Evolutionary conservation across 2,113 vertebrate species (phyloP).

Genomic region (Malurus alboscapulatus): DNA sequence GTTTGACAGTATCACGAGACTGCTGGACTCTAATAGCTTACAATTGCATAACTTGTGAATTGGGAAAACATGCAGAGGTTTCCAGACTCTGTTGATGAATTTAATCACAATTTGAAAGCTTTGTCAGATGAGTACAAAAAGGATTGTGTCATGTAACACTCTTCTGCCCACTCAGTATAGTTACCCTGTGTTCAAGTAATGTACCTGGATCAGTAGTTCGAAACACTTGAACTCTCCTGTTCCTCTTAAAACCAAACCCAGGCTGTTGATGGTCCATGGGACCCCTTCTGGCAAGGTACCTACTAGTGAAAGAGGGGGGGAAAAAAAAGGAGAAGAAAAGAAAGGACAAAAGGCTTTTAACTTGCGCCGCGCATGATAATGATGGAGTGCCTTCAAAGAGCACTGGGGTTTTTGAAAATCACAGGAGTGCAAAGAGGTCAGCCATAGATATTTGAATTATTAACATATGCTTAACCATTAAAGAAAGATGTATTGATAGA

Average conservation of each 20-base stretch:
- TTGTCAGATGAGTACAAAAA: not conserved
- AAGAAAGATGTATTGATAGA: constrained; percentile 90
- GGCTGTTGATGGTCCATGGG: not conserved
- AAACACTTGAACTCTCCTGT: constrained; percentile 60
- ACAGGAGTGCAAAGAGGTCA: constrained; percentile 75
- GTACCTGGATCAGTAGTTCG: constrained; percentile 52
- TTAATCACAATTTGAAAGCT: not conserved
- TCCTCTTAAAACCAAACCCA: constrained; percentile 51
- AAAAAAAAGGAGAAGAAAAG: not conserved
- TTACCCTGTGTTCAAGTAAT: constrained; percentile 11
- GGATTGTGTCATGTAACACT: not conserved
- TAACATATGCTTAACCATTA: constrained; percentile 88
- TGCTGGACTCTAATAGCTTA: not conserved
- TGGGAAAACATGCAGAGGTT: not conserved
- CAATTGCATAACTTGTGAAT: not conserved
- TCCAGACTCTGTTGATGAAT: not conserved
- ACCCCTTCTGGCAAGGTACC: constrained; percentile 17
- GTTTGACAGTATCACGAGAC: not conserved
- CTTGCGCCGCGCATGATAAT: constrained; percentile 28
- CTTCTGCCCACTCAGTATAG: not conserved
- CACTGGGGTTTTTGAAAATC: constrained; percentile 72
- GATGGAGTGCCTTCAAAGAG: constrained; percentile 71
- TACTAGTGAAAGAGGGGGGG: not conserved
- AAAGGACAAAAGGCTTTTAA: constrained; percentile 75
- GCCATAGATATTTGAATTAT: constrained; percentile 90